phyloP scores from a whole-genome alignment of 2,113 vertebrate species.

The Grus americana region DNA sequence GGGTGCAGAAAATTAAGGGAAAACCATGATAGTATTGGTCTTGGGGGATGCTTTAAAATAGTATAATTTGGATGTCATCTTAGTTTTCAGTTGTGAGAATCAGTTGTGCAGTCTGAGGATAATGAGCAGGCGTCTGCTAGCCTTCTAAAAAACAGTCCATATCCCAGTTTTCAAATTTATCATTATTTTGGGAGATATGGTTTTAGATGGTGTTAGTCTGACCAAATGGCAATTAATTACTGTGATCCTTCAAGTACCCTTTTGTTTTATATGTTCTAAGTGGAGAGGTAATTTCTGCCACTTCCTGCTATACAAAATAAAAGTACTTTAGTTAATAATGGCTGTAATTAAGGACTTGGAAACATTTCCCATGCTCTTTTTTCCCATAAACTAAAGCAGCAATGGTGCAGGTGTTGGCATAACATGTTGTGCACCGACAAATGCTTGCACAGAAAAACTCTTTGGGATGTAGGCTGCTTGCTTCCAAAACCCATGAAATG shows the following conservation, averaged over 20 bases:
- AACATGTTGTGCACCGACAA: accelerated
- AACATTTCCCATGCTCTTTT: neutral
- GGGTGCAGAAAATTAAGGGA: neutral
- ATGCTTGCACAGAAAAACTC: neutral
- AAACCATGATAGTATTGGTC: neutral
- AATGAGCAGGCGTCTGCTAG: neutral
- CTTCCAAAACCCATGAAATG: neutral
- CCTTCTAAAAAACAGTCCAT: neutral
- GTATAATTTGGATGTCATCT: neutral
- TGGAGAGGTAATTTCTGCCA: neutral
- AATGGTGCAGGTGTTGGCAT: neutral
- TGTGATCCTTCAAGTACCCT: neutral
- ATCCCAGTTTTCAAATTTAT: neutral
- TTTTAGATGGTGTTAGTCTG: neutral
- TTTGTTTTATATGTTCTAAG: neutral
- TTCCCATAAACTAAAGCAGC: neutral
- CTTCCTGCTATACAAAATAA: neutral
- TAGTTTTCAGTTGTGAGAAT: neutral
- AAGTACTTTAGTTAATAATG: neutral
- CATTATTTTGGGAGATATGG: neutral
- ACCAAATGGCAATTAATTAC: neutral
- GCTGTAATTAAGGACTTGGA: neutral
- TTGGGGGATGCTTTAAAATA: neutral
- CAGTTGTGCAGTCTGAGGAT: neutral
- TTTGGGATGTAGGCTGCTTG: neutral